Conservation (phyloP, 1,140 invertebrate species). For the Bombus sibiricus region DNA sequence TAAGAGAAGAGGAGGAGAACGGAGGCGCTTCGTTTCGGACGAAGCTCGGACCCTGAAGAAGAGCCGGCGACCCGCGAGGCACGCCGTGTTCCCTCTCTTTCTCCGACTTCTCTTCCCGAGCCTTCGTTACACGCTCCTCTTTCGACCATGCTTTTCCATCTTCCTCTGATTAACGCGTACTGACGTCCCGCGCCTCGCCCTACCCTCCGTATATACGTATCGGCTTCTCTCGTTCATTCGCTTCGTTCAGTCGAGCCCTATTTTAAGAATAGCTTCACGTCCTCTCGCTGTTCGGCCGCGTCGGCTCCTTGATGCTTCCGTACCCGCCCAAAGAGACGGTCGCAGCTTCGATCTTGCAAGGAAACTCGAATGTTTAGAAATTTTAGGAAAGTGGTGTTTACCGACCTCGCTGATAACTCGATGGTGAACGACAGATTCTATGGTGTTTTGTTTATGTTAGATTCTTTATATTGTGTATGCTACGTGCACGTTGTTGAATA, state of each 20-base stretch:
- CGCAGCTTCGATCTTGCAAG: neutral
- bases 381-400: neutral
- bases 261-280: conserved; percentile 71
- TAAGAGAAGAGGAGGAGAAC: conserved; percentile 70
- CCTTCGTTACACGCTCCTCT: conserved; percentile 40
- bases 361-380: neutral
- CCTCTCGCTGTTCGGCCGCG: conserved; percentile 48
- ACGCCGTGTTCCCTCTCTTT: conserved; percentile 67
- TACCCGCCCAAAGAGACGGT: neutral
- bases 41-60: conserved; percentile 80
- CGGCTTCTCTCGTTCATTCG: conserved; percentile 54
- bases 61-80: conserved; percentile 80
- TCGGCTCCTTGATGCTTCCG: conserved; percentile 39
- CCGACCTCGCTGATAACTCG: neutral
- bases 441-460: too few relatives aligned
- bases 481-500: neutral
- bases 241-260: conserved; percentile 66
- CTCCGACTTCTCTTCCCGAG: conserved; percentile 59
- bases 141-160: conserved; percentile 6
- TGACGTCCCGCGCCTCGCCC: neutral
- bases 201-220: conserved; percentile 31
- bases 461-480: neutral
- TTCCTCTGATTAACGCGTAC: conserved; percentile 12
- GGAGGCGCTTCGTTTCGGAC: conserved; percentile 75
- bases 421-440: neutral